A percentile compares a stretch with the other conserved stretches of the same genome.
Evolutionary conservation across 1,140 invertebrate genomes (phyloP).

Genomic region (Penaeus chinensis): DNA sequence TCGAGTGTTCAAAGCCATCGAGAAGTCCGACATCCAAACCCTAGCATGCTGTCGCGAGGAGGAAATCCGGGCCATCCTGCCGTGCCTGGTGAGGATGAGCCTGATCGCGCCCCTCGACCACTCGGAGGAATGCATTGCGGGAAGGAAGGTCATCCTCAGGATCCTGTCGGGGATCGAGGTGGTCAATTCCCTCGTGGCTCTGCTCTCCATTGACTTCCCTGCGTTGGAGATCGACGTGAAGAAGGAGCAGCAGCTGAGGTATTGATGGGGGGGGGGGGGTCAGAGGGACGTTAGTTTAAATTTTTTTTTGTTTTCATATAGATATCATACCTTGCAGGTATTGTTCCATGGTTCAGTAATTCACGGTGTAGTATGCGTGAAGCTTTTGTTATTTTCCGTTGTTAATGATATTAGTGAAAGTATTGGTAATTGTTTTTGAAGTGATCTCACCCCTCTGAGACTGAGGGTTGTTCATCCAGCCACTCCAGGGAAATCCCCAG

Average conservation of each 20-base stretch:
- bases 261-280: constrained; percentile 64
- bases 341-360: too few relatives aligned
- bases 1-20: constrained; percentile 80
- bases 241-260: constrained; percentile 91
- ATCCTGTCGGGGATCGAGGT: constrained; percentile 90
- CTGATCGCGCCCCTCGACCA: constrained; percentile 88
- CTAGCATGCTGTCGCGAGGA: constrained; percentile 77
- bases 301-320: neutral
- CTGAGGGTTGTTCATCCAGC: too few relatives aligned
- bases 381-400: neutral
- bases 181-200: constrained; percentile 92
- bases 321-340: neutral
- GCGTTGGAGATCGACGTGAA: constrained; percentile 90
- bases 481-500: too few relatives aligned
- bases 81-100: constrained; percentile 91
- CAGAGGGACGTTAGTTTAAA: neutral
- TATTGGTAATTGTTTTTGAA: neutral
- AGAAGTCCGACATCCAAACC: constrained; percentile 81
- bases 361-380: too few relatives aligned
- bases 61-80: constrained; percentile 88
- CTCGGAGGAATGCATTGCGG: constrained; percentile 83
- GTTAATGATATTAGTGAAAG: neutral
- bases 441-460: neutral
- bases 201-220: constrained; percentile 95
- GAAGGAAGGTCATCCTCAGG: constrained; percentile 87